Conservation (phyloP, 2,888 invertebrate species). For the Theretra japonica region DNA sequence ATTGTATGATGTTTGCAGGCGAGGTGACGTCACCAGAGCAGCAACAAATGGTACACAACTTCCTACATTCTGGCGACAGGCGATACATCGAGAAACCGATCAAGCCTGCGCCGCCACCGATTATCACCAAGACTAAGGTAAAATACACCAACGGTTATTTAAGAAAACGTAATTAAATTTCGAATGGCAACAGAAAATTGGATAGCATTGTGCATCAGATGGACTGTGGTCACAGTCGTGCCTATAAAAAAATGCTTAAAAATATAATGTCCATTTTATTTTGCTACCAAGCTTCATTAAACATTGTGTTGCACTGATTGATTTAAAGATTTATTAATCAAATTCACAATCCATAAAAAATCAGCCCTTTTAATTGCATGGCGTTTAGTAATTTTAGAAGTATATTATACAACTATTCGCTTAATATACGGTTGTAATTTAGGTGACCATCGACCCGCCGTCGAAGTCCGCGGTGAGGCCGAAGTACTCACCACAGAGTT, state of each 20-base stretch:
- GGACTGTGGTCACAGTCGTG: too few species aligned
- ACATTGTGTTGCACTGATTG: too few species aligned
- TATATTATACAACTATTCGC: too few species aligned
- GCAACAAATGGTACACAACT: slow-evolving; percentile 92
- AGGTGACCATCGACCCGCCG: slow-evolving; percentile 81
- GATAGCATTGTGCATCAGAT: background rate
- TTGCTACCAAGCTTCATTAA: too few species aligned
- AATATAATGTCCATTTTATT: too few species aligned
- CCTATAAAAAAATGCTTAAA: too few species aligned
- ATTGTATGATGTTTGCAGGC: slow-evolving; percentile 72
- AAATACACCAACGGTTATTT: background rate
- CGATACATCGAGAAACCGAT: slow-evolving; percentile 94
- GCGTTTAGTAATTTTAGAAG: too few species aligned
- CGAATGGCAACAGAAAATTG: background rate
- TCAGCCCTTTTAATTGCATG: too few species aligned
- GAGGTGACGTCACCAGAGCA: slow-evolving; percentile 92
- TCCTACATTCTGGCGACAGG: slow-evolving; percentile 95
- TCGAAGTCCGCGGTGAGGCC: slow-evolving; percentile 70
- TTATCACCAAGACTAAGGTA: slow-evolving; percentile 87
- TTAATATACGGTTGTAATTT: background rate
- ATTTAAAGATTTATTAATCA: too few species aligned
- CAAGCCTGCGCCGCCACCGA: slow-evolving; percentile 91
- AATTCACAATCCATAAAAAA: too few species aligned
- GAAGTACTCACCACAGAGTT: slow-evolving; percentile 77
- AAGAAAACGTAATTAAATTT: too few species aligned